Conservation (phyloP, 2,888 invertebrate species). For the Griposia aprilina region DNA sequence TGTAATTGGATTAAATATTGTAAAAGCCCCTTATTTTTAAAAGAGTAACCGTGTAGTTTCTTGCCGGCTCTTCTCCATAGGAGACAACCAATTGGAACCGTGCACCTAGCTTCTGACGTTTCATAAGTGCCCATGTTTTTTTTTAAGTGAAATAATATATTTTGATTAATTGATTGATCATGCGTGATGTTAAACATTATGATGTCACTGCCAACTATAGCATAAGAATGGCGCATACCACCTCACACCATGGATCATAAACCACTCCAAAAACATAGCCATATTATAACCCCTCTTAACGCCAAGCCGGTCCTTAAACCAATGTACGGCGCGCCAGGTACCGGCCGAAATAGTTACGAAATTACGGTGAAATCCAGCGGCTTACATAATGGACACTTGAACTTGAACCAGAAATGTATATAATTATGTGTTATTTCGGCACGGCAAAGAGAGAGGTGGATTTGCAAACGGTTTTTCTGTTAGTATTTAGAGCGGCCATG, state of each 20-base stretch:
- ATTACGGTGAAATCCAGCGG: slow-evolving; percentile 41
- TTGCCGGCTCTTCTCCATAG: no score
- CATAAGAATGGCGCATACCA: not conserved
- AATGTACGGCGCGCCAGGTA: slow-evolving; percentile 2
- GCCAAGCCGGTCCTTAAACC: slow-evolving; percentile 20
- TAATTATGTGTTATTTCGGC: slow-evolving; percentile 60
- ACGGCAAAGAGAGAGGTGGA: slow-evolving; percentile 58
- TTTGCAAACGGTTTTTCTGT: slow-evolving; percentile 47
- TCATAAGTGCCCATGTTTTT: no score
- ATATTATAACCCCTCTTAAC: slow-evolving; percentile 8
- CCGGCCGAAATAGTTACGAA: slow-evolving; percentile 30
- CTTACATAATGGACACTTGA: slow-evolving; percentile 44
- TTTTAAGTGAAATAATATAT: no score
- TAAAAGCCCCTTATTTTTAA: no score
- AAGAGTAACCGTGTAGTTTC: no score
- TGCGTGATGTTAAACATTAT: not conserved
- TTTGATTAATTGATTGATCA: no score
- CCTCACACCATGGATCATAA: slow-evolving; percentile 28
- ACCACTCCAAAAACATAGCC: slow-evolving; percentile 14
- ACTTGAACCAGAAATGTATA: slow-evolving; percentile 48
- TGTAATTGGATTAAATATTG: no score
- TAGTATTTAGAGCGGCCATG: slow-evolving; percentile 28
- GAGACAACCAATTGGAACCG: no score
- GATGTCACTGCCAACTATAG: not conserved
- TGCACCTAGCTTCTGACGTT: no score